Evolutionary conservation across 2,797 vertebrate species (phyloP), one percentile per base, ranked within the genome.

Genomic region (Carcharodon carcharias): DNA sequence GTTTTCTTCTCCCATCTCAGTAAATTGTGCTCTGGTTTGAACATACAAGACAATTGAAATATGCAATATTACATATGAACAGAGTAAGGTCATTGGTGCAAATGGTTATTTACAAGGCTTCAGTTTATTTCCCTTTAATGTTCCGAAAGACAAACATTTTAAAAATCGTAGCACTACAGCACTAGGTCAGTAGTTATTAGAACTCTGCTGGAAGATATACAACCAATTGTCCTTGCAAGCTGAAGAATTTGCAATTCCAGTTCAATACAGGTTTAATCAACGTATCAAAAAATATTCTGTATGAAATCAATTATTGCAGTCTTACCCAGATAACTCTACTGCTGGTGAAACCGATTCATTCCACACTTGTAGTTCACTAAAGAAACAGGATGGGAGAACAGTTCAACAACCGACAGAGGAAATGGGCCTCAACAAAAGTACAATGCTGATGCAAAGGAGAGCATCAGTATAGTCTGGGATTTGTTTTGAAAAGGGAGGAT

Each of bases 311-410:
- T 95, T 95, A 26, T 69, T 50, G 11, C 8, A 95, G 40, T 50
- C 92, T 95, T 95, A 95, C 92, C 92, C 63, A 95, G 21, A 95
- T 12, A 95, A 69, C n/a, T 45, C n/a, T 69, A 95, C 92, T 69
- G 65, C 92, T 69, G 63, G 63, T 14, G 69, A 95, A 69, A 40
- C 92, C 4, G 92, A 45, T 95, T 50, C 92, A 95, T 28, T 95
- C 92, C 88, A 91, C 56, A 31, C 56, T 50, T 50, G 67, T 40
- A 95, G 28, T 91, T 54, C 12, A 50, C n/a, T 45, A 21, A 65
- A 16, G 63, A 40, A 69, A 67, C 65, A 69, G 65, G 92, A 67
- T 95, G 92, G n/a, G 63, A 61, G 92, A 95, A 95, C n/a, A 50
- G 65, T 69, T 69, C 40, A 4, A 95, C 63, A 40, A 28, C 63